Evolutionary conservation across 2,797 vertebrate genomes (phyloP).

Genomic region (Oreochromis mossambicus): DNA sequence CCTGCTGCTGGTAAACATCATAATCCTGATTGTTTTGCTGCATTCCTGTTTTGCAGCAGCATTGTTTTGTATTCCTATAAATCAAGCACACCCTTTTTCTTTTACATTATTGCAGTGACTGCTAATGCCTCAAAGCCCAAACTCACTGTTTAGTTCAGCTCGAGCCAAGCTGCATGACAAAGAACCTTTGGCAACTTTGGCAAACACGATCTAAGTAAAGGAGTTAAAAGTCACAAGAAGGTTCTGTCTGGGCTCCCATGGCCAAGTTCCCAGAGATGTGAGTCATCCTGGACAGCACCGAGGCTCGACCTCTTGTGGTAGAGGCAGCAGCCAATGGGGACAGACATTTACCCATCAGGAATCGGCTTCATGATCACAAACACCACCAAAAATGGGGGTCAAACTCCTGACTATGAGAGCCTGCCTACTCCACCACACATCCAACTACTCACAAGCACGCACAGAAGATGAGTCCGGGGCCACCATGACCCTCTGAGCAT

Average conservation of each 20-base stretch:
- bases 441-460: background rate
- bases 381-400: background rate
- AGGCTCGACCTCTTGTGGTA: background rate
- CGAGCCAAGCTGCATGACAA: background rate
- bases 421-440: background rate
- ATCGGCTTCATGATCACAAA: background rate
- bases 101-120: background rate
- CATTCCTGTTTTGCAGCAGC: background rate
- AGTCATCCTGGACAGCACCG: background rate
- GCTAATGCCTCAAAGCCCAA: background rate
- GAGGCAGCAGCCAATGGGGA: background rate
- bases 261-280: background rate
- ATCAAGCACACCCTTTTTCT: background rate
- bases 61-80: background rate
- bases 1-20: background rate
- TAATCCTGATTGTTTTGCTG: background rate
- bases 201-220: background rate
- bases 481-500: conserved; percentile 24
- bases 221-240: background rate
- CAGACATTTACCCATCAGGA: background rate
- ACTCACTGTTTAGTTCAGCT: background rate
- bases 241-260: background rate
- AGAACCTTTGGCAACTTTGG: background rate
- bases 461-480: conserved; percentile 7
- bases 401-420: background rate